A percentile compares a stretch with the other conserved stretches of the same genome.
Evolutionary conservation across 2,888 invertebrate species (phyloP).

Genomic region (Melinaea marsaeus): DNA sequence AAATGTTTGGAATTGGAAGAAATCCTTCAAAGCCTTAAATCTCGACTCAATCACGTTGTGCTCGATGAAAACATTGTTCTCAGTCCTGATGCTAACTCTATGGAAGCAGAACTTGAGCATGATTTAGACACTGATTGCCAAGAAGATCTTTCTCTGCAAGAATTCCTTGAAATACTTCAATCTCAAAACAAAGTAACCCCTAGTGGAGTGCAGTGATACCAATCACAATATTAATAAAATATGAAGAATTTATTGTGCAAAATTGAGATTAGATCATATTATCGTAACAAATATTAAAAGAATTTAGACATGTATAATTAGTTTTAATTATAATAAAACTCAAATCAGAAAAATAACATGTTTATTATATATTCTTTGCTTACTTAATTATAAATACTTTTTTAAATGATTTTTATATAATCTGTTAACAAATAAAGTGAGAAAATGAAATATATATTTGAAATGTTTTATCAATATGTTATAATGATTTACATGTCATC

Average conservation of each 20-base stretch:
- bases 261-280: conserved; percentile 63
- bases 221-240: conserved; percentile 44
- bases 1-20: conserved; percentile 74
- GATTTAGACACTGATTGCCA: conserved; percentile 74
- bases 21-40: conserved; percentile 71
- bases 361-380: no score
- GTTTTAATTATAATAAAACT: conserved; percentile 15
- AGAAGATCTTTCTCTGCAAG: conserved; percentile 72
- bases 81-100: conserved; percentile 70
- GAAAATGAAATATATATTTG: neutral
- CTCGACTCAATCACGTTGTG: conserved; percentile 71
- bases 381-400: no score
- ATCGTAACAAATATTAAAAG: conserved; percentile 34
- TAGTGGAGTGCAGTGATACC: conserved; percentile 60
- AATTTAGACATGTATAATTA: conserved; percentile 22
- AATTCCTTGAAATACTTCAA: conserved; percentile 70
- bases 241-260: conserved; percentile 69
- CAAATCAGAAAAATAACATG: no score
- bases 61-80: conserved; percentile 72
- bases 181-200: conserved; percentile 66
- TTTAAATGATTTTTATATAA: no score
- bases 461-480: neutral
- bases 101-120: conserved; percentile 72
- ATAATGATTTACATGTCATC: conserved; percentile 55
- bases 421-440: neutral